Evolutionary conservation across 1,140 invertebrate species (phyloP).

Genomic region (Drosophila nikananu): DNA sequence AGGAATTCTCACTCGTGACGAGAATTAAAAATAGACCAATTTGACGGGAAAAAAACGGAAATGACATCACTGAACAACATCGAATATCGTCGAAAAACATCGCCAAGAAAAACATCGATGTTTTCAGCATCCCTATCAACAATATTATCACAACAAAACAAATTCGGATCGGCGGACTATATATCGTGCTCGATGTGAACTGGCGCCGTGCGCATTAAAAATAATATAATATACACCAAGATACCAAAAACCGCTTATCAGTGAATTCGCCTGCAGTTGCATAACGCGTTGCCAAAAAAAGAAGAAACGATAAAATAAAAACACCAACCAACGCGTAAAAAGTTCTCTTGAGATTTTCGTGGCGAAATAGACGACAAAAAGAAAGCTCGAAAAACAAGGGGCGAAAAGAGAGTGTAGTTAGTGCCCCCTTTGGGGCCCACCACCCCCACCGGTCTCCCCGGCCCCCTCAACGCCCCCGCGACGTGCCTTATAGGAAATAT

Average conservation of each 20-base stretch:
- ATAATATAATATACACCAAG: conserved; percentile 3
- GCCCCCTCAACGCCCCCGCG: conserved; percentile 15
- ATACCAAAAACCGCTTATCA: conserved; percentile 17
- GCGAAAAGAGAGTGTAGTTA: conserved; percentile 22
- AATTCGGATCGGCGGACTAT: conserved; percentile 13
- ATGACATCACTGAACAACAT: too few species aligned
- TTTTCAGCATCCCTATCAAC: too few species aligned
- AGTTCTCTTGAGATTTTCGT: conserved; percentile 18
- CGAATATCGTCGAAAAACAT: too few species aligned
- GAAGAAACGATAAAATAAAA: conserved; percentile 16
- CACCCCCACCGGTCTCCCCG: conserved; percentile 1
- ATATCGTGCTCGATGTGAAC: conserved; percentile 3
- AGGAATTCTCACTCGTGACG: too few species aligned
- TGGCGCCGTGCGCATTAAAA: conserved; percentile 15
- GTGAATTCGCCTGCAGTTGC: conserved; percentile 46
- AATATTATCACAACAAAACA: too few species aligned
- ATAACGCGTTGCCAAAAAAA: conserved; percentile 52
- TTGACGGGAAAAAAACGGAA: too few species aligned
- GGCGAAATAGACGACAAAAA: conserved; percentile 6
- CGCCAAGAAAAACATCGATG: too few species aligned
- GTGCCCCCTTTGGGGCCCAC: conserved; percentile 36
- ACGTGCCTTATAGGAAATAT: conserved; percentile 43
- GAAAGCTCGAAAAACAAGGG: conserved; percentile 18
- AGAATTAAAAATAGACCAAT: too few species aligned
- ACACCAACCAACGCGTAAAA: conserved; percentile 18